Conservation (phyloP, 2,113 vertebrate species). For the Pseudopipra pipra region DNA sequence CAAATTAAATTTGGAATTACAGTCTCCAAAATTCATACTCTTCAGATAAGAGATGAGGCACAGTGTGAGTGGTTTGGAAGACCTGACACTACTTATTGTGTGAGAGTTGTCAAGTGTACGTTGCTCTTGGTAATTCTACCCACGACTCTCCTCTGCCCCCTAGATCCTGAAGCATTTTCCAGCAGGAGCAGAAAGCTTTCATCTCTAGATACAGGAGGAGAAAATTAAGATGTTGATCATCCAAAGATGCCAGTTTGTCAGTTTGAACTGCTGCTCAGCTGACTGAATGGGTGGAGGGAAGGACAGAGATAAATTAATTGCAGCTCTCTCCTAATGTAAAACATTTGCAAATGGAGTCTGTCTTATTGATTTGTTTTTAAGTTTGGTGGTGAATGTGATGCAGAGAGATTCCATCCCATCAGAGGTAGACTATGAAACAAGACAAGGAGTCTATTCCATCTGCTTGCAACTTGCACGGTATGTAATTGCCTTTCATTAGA, state of each 20-base stretch:
- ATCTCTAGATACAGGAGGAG: not conserved
- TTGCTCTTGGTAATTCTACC: not conserved
- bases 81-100: not conserved
- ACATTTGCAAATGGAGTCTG: not conserved
- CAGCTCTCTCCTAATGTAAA: not conserved
- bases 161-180: not conserved
- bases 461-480: constrained; percentile 96
- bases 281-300: not conserved
- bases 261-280: not conserved
- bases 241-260: not conserved
- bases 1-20: not conserved
- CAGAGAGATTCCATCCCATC: constrained; percentile 97
- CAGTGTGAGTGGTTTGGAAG: not conserved
- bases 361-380: constrained; percentile 65
- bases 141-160: not conserved
- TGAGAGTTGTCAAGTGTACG: not conserved
- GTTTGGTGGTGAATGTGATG: constrained; percentile 99
- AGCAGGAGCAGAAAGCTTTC: not conserved
- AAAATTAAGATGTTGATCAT: not conserved
- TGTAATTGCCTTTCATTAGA: not conserved
- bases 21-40: not conserved
- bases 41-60: not conserved
- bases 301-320: not conserved
- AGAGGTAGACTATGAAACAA: constrained; percentile 97
- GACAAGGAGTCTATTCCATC: constrained; percentile 98